Conservation (phyloP, 2,797 vertebrate species). For the Benthosema pterotum region DNA sequence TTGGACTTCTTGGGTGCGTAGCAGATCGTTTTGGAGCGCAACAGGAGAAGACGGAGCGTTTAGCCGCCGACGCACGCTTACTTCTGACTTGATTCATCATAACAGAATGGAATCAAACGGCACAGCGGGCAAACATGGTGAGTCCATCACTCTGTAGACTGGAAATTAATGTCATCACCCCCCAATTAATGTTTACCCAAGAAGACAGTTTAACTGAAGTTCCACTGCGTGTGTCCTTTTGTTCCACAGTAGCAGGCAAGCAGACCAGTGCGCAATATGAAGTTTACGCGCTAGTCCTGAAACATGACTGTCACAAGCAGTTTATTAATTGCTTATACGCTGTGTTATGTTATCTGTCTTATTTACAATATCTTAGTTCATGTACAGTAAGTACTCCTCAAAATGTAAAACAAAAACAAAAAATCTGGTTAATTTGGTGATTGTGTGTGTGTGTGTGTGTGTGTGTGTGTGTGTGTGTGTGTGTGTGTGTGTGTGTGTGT, state of each 20-base stretch:
- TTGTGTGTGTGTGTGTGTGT: too few relatives aligned
- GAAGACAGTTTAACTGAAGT: neutral
- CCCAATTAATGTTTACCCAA: neutral
- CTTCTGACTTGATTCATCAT: slow-evolving; percentile 10
- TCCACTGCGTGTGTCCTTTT: neutral
- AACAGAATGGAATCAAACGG: slow-evolving; percentile 62
- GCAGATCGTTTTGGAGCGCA: neutral
- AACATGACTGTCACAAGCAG: too few relatives aligned
- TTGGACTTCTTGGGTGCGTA: neutral
- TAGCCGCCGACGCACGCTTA: slow-evolving; percentile 1
- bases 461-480: too few relatives aligned
- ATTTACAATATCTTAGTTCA: too few relatives aligned
- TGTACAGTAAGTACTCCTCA: too few relatives aligned
- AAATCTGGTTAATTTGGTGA: too few relatives aligned
- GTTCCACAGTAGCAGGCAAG: too few relatives aligned
- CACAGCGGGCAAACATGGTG: slow-evolving; percentile 46
- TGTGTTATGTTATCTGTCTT: too few relatives aligned
- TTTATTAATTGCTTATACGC: too few relatives aligned
- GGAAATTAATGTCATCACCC: neutral
- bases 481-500: too few relatives aligned
- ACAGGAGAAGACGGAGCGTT: slow-evolving; percentile 22
- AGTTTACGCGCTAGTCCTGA: neutral
- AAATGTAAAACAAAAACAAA: too few relatives aligned
- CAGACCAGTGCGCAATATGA: neutral
- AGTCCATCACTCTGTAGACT: slow-evolving; percentile 36